Evolutionary conservation across 2,888 invertebrate genomes (phyloP), one percentile per base, ranked within the genome.

Genomic region (Habrosyne pyritoides): DNA sequence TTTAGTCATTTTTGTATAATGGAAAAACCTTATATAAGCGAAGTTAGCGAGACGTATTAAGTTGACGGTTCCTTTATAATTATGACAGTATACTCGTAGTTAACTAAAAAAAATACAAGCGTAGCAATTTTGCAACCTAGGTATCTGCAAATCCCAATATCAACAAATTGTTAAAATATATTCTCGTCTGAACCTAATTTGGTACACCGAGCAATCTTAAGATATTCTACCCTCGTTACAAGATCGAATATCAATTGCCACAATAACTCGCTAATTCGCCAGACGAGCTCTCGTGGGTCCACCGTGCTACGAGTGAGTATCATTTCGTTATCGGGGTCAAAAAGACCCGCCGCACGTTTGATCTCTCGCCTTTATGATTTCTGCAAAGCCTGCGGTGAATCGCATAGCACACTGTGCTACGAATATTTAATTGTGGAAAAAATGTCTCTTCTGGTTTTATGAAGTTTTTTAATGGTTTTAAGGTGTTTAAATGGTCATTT

Each of bases 301-400:
- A 67, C 61, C 57, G 64, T 61, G 63, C 63, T 54, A 64, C 60
- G 57, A 70, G 66, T 26, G 70, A 81, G 80, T 75, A 82, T 84
- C 76, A 85, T 79, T 81, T 82, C 73, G 75, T 82, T 83, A 82
- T 80, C 73, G 75, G 67, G 74, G 73, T 77, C 75, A 76, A 79
- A 83, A 77, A 73, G 69, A 72, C 71, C 69, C 70, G 60, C 66
- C 67, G 62, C 60, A 57, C 77, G 79, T 87, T 87, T 87, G 86
- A 86, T 86, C 84, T 86, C 67, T 72, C 84, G 84, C 81, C 73
- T 75, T 77, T 77, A 77, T 82, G 82, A 82, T 73, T 82, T 80
- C 67, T 74, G 65, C 62, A 73, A 74, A 66, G 75, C 62, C 65
- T 47, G 67, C 66, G 56, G 67, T 55, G 63, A 61, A 61, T 69